Conservation (phyloP, 2,113 vertebrate genomes). For the Gopherus flavomarginatus region DNA sequence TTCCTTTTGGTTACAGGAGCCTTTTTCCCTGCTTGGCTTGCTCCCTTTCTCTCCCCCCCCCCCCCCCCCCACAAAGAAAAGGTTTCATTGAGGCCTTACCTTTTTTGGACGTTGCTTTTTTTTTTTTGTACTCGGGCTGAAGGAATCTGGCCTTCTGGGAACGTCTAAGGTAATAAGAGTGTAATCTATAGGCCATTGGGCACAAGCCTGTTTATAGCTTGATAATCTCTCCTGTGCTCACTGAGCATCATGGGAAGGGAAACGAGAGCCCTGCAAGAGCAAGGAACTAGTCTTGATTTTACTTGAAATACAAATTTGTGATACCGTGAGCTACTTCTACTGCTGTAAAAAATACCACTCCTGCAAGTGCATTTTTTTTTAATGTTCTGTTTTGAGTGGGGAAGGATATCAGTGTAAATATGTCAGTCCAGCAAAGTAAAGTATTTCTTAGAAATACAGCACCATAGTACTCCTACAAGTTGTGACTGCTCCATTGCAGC, state of each 20-base stretch:
- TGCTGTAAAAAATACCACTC: neutral
- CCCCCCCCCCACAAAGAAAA: neutral
- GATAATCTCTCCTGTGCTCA: neutral
- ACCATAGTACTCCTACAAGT: neutral
- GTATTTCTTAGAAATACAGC: neutral
- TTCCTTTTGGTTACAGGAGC: neutral
- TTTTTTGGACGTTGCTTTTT: neutral
- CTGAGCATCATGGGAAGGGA: neutral
- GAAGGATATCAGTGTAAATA: neutral
- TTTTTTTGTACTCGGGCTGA: neutral
- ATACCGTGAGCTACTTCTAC: neutral
- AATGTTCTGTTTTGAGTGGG: fast-evolving
- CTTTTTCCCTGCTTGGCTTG: neutral
- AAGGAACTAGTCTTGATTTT: neutral
- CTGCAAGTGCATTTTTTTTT: neutral
- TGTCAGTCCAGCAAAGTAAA: neutral
- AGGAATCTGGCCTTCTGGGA: neutral
- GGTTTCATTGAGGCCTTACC: neutral
- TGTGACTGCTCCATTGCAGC: neutral
- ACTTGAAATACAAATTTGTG: neutral
- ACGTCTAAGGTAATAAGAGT: fast-evolving
- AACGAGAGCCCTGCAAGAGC: neutral
- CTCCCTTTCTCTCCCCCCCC: neutral
- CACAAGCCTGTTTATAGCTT: neutral
- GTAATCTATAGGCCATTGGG: neutral